These are phyloP conservation scores for Rhabdophis nuchalis DNA, from an alignment of 2,797 vertebrate genomes.

Conservation along the genomic window DNA sequence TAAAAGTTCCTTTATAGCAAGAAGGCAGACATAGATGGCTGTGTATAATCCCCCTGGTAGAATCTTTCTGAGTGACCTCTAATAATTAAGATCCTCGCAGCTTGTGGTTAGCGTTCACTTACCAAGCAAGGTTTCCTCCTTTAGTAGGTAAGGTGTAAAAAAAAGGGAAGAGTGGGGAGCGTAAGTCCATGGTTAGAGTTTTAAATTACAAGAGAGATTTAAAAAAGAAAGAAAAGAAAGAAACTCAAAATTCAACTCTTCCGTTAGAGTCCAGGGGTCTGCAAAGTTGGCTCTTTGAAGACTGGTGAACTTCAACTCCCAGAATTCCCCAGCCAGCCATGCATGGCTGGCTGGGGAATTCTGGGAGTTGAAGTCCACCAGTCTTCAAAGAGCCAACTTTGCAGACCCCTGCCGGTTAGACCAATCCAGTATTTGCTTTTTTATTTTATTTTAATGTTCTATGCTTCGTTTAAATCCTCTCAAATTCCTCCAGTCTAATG, in stretches of 20 bases:
- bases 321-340: no score
- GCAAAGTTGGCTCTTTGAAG: no score
- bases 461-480: constrained; percentile 44
- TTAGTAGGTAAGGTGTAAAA: constrained; percentile 99
- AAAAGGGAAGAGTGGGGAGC: constrained; percentile 99
- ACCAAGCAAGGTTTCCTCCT: constrained; percentile 99
- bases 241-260: constrained; percentile 81
- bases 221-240: constrained; percentile 71
- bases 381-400: no score
- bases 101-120: constrained; percentile 98
- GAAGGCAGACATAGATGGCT: constrained; percentile 79
- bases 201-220: constrained; percentile 91
- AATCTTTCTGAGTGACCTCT: constrained; percentile 90
- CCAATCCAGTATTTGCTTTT: constrained; percentile 63
- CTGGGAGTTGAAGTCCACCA: no score
- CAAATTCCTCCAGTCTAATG: constrained; percentile 32
- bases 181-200: constrained; percentile 99
- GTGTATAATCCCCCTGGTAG: constrained; percentile 84
- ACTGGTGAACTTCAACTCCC: no score
- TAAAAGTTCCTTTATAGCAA: constrained; percentile 83
- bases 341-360: no score
- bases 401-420: no score
- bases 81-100: constrained; percentile 89
- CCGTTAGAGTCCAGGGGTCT: no score
- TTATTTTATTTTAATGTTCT: constrained; percentile 28